These are phyloP conservation scores for Mormyrops boulengeri DNA, from an alignment of 2,797 vertebrate species.

Conservation along the genomic window DNA sequence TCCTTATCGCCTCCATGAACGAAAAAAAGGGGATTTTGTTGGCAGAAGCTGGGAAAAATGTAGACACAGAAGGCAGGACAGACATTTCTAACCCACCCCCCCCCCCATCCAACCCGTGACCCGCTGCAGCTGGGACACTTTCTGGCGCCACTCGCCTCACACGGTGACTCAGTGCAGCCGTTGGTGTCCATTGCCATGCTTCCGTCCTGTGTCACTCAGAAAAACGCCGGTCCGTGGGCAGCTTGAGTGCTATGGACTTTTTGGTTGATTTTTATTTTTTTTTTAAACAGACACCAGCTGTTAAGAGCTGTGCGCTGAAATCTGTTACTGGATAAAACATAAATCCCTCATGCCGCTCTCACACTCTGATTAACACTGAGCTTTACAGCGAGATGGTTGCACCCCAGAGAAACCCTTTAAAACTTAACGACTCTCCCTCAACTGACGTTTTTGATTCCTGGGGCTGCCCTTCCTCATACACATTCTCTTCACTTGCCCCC, in stretches of 20 bases:
- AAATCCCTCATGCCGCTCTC: not conserved
- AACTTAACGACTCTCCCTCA: not conserved
- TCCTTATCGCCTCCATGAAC: not conserved
- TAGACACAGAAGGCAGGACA: not conserved
- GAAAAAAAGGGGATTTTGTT: not conserved
- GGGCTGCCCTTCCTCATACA: not conserved
- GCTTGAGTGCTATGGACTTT: not conserved
- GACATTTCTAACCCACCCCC: not conserved
- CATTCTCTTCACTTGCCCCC: not conserved
- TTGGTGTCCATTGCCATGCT: not conserved
- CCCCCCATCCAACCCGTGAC: not conserved
- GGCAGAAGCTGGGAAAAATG: no score
- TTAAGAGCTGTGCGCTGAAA: not conserved
- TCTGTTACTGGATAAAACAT: not conserved
- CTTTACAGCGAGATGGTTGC: not conserved
- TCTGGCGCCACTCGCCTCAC: not conserved
- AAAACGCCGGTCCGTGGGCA: not conserved
- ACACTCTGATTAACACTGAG: not conserved
- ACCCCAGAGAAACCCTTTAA: not conserved
- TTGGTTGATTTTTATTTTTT: not conserved
- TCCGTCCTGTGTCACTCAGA: not conserved
- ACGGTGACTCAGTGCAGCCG: not conserved
- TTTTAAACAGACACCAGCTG: not conserved
- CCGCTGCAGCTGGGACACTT: not conserved
- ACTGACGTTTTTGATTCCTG: not conserved